Evolutionary conservation across 2,888 invertebrate species (phyloP), one percentile per base, ranked within the genome.

Genomic region (Polydrusus pterygomalis): DNA sequence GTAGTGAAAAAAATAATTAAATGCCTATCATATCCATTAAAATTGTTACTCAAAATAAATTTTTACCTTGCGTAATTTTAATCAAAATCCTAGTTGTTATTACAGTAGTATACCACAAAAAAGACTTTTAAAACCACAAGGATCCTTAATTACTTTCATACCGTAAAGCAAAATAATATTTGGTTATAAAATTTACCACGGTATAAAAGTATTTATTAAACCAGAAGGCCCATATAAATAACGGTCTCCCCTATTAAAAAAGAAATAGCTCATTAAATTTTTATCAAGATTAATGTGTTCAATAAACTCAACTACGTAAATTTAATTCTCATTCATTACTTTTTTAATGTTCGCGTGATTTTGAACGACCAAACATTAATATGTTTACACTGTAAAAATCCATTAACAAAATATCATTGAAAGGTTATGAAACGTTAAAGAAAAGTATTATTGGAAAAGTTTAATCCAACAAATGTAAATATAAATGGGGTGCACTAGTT

Each of bases 221-320:
- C 70, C 62, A 38, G n/a, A 34, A 62, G 38, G 40, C 30, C 13
- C 49, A 65, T 49, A 58, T 54, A 60, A 62, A 67, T 15, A 67
- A 49, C 60, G 60, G 70, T 38, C 64, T 73, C 69, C 63, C 73
- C 76, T 25, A 30, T 17, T 64, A 69, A 73, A 60, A 69, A 60
- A 40, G 34, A 69, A 74, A 75, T 77, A 79, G 79, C 79, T 79
- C 80, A 79, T 79, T 73, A 71, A 75, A 79, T 75, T 77, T 78
- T 79, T 79, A 80, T 81, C 80, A 80, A 78, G 78, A 81, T 78
- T 30, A 80, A 82, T 82, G 81, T 82, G 81, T 81, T 81, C 82
- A 81, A 80, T 64, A 78, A 76, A 69, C 56, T 69, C 75, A 63
- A 77, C 78, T 69, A 78, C 77, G 77, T 79, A 77, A 77, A 70